phyloP scores from a whole-genome alignment of 2,888 invertebrate species.

The Macrophya alboannulata region DNA sequence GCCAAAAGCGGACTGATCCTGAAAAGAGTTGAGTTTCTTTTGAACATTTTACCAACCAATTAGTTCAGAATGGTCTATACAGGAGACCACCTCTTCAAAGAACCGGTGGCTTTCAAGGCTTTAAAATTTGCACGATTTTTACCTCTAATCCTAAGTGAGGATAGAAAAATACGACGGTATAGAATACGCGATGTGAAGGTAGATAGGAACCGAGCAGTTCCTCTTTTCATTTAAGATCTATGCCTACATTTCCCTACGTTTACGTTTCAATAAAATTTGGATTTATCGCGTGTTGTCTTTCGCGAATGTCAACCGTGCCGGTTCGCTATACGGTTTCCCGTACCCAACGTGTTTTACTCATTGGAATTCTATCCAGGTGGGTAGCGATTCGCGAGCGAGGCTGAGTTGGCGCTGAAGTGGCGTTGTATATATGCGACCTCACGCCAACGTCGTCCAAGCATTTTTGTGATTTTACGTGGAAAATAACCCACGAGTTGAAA shows the following conservation, averaged over 20 bases:
- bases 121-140: conserved; percentile 19
- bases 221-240: background rate
- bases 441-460: conserved; percentile 58
- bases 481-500: conserved; percentile 68
- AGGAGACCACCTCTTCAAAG: conserved; percentile 20
- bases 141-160: background rate
- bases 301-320: conserved; percentile 52
- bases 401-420: conserved; percentile 53
- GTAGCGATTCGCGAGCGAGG: conserved; percentile 48
- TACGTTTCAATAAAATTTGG: conserved; percentile 70
- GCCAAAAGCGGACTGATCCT: conserved; percentile 3
- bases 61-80: conserved; percentile 4
- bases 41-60: conserved; percentile 29
- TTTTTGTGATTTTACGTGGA: conserved; percentile 72
- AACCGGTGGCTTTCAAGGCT: background rate
- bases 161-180: conserved; percentile 1
- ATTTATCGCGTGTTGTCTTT: conserved; percentile 64
- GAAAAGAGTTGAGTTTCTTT: conserved; percentile 26
- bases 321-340: background rate
- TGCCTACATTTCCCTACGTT: conserved; percentile 9
- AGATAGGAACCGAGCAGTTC: background rate
- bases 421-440: conserved; percentile 54
- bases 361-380: conserved; percentile 54
- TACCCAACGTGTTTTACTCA: conserved; percentile 36
- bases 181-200: conserved; percentile 3